Conservation (phyloP, 2,888 invertebrate species). For the Dexiosoma caninum region DNA sequence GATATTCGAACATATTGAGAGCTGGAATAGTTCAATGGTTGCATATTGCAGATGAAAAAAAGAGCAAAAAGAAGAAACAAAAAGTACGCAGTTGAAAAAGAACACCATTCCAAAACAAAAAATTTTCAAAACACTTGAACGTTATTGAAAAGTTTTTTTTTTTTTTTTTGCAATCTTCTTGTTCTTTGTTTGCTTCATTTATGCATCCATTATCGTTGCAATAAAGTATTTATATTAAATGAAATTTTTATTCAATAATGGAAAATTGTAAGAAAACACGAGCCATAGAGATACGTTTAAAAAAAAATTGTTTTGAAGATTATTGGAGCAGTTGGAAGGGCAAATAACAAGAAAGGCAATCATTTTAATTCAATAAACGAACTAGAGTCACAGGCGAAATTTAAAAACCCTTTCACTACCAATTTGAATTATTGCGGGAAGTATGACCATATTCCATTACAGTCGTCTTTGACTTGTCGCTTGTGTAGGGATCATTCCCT, state of each 20-base stretch:
- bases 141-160: conserved; percentile 11
- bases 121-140: conserved; percentile 32
- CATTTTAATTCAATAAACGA: too few species aligned
- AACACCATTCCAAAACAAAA: neutral
- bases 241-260: neutral
- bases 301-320: neutral
- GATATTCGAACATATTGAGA: conserved; percentile 24
- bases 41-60: conserved; percentile 26
- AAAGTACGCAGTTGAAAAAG: neutral
- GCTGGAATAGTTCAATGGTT: conserved; percentile 10
- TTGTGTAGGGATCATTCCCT: too few species aligned
- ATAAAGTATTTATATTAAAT: conserved; percentile 24
- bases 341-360: neutral
- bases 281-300: neutral
- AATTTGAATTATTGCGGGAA: too few species aligned
- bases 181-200: neutral
- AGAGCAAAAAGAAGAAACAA: too few species aligned
- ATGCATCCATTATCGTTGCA: neutral
- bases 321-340: neutral
- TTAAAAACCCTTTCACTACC: too few species aligned
- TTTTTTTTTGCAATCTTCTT: neutral
- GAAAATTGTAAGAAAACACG: neutral
- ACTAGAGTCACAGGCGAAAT: too few species aligned
- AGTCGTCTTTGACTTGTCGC: too few species aligned
- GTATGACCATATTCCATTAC: too few species aligned